Evolutionary conservation across 2,113 vertebrate genomes (phyloP), one percentile per base, ranked within the genome.

Genomic region (Semicossyphus pulcher): DNA sequence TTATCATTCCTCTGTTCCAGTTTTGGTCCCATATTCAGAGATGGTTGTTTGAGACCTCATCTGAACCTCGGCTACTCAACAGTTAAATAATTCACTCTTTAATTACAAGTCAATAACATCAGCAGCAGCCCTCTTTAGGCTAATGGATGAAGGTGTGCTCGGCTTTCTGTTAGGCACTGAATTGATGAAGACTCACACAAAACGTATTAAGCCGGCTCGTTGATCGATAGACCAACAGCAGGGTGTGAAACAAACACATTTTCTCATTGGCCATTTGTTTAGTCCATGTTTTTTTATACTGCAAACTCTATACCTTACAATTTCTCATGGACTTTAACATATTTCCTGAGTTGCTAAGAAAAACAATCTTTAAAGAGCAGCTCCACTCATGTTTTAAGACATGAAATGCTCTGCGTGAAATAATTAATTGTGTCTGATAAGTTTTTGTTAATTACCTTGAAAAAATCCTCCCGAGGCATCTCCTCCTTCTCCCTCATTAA

Each of bases 61-160:
- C 7, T 68, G 7, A 72, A 52, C 21, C 29, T 48, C 45, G 59
- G 49, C 60, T 11, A 47, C 58, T 69, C 57, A 67, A 70, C 59
- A 64, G 34, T 76, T 89, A 72, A 92, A 90, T 91, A 77, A 92
- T 91, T 90, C 69, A 82, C 71, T 51, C 45, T 66, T 74, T 85
- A 89, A 90, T 91, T 85, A 89, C 72, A 41, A 87, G 65, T 90
- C 90, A 84, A 89, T 92, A 86, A 41, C 59, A 32, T 86, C 78
- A 88, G 83, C 88, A 86, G 77, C 68, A 76, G 73, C 32, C 28
- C 61, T 52, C 75, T 86, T 73, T 85, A 71, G 62, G 36, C 53
- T 72, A 69, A 90, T 88, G 69, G 71, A 78, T 90, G 36, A 64
- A 57, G 69, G 64, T 58, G 34, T 31, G 5, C 54, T 48, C 29